phyloP scores from a whole-genome alignment of 2,888 invertebrate genomes.

The Callyntrura sp. region DNA sequence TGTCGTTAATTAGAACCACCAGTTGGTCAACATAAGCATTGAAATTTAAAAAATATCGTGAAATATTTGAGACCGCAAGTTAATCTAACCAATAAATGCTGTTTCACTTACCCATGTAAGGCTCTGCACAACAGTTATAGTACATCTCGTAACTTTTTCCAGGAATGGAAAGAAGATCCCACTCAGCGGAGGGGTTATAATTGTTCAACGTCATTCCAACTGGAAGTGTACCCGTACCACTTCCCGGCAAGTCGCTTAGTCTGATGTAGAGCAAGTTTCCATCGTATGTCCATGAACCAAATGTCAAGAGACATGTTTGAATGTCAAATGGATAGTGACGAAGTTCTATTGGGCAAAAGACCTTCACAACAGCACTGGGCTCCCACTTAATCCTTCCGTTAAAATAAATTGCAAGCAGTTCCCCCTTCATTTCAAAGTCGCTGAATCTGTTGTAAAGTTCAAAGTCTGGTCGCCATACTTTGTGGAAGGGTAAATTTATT shows the following conservation, averaged over 20 bases:
- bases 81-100: too few relatives aligned
- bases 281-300: constrained; percentile 27
- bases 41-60: not conserved
- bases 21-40: not conserved
- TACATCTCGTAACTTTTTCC: not conserved
- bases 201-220: not conserved
- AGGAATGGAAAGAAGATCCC: not conserved
- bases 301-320: not conserved
- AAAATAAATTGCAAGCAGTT: not conserved
- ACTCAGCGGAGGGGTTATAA: not conserved
- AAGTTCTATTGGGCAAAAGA: constrained; percentile 37
- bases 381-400: not conserved
- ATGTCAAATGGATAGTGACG: constrained; percentile 36
- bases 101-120: not conserved
- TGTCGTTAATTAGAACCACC: not conserved
- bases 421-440: constrained; percentile 1
- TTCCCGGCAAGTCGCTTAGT: not conserved
- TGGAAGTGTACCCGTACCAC: not conserved
- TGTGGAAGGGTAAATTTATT: not conserved
- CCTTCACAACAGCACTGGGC: not conserved
- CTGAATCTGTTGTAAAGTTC: constrained; percentile 20
- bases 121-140: not conserved
- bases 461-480: constrained; percentile 30
- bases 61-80: not conserved
- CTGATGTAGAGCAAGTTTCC: not conserved